Evolutionary conservation across 64 coral and sea anemone genomes (phyloP), one percentile per base, ranked within the genome.

Genomic region (Stichodactyla helianthus): DNA sequence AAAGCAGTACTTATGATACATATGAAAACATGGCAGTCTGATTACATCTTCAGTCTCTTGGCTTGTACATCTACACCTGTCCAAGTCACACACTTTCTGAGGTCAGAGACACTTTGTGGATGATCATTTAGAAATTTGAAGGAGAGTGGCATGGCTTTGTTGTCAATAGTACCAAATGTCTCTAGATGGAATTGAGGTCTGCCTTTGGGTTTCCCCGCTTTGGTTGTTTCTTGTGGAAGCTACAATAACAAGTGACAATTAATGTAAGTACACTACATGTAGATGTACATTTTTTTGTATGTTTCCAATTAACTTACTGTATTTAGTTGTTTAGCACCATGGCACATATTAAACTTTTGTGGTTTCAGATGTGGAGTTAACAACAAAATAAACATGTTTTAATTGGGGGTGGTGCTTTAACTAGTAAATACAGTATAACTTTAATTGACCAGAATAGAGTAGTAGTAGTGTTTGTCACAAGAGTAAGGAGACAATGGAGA

Each of bases 111-210:
- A 23, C 50, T 85, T 12, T 54, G 51, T 59, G 83, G 89, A 85
- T 74, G 19, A 12, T 90, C 25, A 87, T 68, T 87, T 53, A 70
- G 19, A 22, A 87, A 54, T 87, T 71, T 74, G 68, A 70, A 87
- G 10, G 62, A 76, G 11, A 87, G 63, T 74, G 85, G 85, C 70
- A 87, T 74, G 1, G 85, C 64, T 28, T 87, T 90, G 82, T 55
- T 90, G 13, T 90, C 83, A 44, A 90, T 25, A 15, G 56, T 90
- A 20, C 63, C 79, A 50, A 90, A 77, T 90, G 89, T 85, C 25
- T 86, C 55, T n/a, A 91, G 70, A 22, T 91, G 77, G 51, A 91
- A 91, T 27, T 65, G 78, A n/a, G 70, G 83, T 62, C 50, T 79
- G 50, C 84, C 55, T 28, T 85, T 85, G 13, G 53, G 82, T 44